Conservation (phyloP, 2,797 vertebrate genomes). For the Alectoris magna region DNA sequence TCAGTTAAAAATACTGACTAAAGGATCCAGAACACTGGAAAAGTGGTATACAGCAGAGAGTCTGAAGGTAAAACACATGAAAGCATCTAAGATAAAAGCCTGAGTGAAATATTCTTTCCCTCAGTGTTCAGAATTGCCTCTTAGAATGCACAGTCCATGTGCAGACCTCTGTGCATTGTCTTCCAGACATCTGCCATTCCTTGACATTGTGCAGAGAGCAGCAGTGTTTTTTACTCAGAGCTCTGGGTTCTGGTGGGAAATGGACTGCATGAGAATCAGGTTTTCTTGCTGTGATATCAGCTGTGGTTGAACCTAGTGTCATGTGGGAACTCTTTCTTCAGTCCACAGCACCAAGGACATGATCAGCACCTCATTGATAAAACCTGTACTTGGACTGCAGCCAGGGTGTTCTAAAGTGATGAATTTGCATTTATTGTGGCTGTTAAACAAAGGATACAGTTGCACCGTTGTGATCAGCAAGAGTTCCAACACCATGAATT, state of each 20-base stretch:
- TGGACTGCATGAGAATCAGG: not conserved
- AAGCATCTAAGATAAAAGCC: not conserved
- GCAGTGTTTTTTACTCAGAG: not conserved
- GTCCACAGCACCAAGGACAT: not conserved
- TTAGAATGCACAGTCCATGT: not conserved
- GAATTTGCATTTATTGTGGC: not conserved
- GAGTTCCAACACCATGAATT: not conserved
- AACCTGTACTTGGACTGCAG: not conserved
- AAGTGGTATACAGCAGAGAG: not conserved
- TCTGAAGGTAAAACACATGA: not conserved
- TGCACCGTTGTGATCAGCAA: not conserved
- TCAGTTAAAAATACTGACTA: not conserved
- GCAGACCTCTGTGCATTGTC: not conserved
- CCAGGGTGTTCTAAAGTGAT: not conserved
- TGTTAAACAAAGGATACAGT: not conserved
- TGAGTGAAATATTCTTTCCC: not conserved
- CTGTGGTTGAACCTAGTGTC: not conserved
- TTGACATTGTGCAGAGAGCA: not conserved
- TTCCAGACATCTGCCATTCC: not conserved
- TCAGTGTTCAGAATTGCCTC: not conserved
- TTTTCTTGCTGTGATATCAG: not conserved
- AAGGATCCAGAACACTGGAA: rapidly evolving
- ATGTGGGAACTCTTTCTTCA: not conserved
- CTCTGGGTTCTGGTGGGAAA: not conserved
- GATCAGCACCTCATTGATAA: not conserved